Conservation (phyloP, 2,888 invertebrate species). For the Andrena praecox region DNA sequence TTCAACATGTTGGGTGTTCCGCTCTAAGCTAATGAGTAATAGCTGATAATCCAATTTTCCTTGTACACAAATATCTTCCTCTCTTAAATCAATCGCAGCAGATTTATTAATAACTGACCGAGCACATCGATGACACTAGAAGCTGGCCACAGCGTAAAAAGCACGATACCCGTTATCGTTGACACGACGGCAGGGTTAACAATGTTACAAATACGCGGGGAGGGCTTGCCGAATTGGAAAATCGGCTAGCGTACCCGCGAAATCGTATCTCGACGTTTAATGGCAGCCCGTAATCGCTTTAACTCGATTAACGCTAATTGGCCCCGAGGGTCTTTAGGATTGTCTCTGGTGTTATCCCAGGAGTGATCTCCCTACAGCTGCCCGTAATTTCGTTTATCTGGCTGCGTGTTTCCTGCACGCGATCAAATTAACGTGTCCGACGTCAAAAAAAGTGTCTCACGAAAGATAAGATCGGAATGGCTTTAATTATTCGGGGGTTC, state of each 20-base stretch:
- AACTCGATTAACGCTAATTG: slow-evolving; percentile 36
- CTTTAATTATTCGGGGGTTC: not conserved
- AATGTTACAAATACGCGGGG: not conserved
- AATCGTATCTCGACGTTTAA: not conserved
- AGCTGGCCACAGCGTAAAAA: no score
- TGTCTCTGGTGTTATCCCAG: not conserved
- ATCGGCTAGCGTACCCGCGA: not conserved
- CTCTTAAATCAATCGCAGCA: no score
- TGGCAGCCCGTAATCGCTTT: not conserved
- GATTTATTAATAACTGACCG: no score
- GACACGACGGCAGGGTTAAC: no score
- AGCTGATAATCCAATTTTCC: no score
- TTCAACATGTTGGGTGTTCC: no score
- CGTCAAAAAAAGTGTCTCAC: no score
- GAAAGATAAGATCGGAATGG: not conserved
- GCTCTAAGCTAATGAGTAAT: no score
- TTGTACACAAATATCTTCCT: no score
- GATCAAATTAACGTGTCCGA: no score
- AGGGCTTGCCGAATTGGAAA: not conserved
- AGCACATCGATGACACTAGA: no score
- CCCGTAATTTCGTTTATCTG: not conserved
- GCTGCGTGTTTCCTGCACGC: not conserved
- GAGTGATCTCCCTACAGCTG: not conserved
- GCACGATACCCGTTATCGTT: no score
- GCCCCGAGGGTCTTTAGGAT: not conserved